Percentiles rank a stretch among this genome's conserved stretches.
These are phyloP conservation scores for Myopa testacea DNA, from an alignment of 2,888 invertebrate genomes.

Conservation along the genomic window DNA sequence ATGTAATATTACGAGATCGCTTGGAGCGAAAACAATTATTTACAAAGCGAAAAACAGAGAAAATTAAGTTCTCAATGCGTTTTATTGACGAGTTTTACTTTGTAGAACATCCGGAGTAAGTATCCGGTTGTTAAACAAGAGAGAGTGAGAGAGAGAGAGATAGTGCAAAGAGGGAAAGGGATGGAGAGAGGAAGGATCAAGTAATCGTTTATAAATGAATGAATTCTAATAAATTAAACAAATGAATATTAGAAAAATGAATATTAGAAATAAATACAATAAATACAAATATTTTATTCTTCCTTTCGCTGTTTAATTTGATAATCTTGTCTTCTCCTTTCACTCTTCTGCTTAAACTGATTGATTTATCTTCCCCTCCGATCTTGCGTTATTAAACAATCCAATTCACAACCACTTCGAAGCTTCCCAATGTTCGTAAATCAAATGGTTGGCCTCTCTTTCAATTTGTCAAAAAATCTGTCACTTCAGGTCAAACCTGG, in stretches of 20 bases:
- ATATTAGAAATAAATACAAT: too few species aligned
- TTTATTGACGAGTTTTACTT: too few species aligned
- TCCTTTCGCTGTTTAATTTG: neutral
- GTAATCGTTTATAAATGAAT: too few species aligned
- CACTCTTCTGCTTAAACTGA: neutral
- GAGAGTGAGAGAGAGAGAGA: too few species aligned
- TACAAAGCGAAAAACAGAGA: too few species aligned
- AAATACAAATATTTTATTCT: neutral
- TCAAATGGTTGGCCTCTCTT: neutral
- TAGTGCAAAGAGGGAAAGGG: neutral
- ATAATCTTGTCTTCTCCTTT: conserved; percentile 30
- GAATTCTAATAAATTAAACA: too few species aligned
- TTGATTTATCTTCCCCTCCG: neutral
- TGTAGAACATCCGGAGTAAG: too few species aligned
- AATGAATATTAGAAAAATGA: too few species aligned
- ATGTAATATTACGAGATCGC: too few species aligned
- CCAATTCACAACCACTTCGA: neutral
- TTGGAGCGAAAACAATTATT: too few species aligned
- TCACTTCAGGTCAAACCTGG: conserved; percentile 6
- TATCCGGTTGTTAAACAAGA: too few species aligned
- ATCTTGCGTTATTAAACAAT: conserved; percentile 4
- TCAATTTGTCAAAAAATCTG: conserved; percentile 21
- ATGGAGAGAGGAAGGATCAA: neutral
- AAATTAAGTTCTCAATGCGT: too few species aligned
- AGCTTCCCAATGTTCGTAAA: conserved; percentile 1